Percentiles rank a stretch among this genome's conserved stretches.
These are phyloP conservation scores for Myotis pilosus DNA, from an alignment of 2,797 vertebrate genomes.

Conservation along the genomic window DNA sequence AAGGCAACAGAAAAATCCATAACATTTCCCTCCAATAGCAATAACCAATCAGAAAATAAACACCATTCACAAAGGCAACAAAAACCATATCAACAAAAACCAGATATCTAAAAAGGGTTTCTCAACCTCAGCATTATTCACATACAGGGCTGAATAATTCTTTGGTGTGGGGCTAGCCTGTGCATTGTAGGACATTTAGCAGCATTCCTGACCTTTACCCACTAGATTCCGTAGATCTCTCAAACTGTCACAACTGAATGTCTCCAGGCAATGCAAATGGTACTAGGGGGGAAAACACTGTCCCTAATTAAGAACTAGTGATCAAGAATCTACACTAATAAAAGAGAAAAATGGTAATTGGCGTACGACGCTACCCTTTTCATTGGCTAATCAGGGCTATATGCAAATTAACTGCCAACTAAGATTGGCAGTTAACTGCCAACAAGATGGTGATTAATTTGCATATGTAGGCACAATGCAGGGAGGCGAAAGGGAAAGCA, in stretches of 20 bases:
- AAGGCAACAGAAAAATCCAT: neutral
- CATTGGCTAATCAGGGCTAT: too few species aligned
- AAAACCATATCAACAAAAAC: slow-evolving; percentile 7
- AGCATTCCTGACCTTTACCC: neutral
- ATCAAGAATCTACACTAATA: too few species aligned
- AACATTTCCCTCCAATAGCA: neutral
- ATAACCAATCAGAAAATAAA: slow-evolving; percentile 1
- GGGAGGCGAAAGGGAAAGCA: too few species aligned
- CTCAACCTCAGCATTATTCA: neutral
- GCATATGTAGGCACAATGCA: too few species aligned
- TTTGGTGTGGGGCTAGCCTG: neutral
- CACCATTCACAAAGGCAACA: neutral
- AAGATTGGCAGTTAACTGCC: too few species aligned
- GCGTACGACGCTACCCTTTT: too few species aligned
- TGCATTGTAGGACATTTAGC: neutral
- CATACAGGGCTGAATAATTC: neutral
- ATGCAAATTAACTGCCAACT: too few species aligned
- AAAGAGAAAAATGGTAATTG: too few species aligned
- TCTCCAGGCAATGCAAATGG: neutral
- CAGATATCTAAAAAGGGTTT: neutral
- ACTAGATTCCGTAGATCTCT: neutral
- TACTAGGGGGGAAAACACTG: neutral
- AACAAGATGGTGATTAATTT: too few species aligned
- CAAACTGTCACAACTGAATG: neutral
- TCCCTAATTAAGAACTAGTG: neutral